Conservation (phyloP, 2,113 vertebrate genomes). For the Bujurquina vittata region DNA sequence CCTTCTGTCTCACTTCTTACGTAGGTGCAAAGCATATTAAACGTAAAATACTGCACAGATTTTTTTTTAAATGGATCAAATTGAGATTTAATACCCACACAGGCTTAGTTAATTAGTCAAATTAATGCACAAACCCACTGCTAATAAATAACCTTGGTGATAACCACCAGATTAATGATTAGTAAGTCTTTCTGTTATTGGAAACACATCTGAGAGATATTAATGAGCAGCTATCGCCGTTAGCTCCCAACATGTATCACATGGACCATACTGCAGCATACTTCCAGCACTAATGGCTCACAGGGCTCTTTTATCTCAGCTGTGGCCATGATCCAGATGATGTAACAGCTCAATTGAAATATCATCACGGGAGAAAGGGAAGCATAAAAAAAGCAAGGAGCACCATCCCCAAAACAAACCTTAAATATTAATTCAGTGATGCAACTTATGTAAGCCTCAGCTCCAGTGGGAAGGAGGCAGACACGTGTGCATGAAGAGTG, state of each 20-base stretch:
- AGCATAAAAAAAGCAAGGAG: slow-evolving; percentile 49
- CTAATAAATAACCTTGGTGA: slow-evolving; percentile 18
- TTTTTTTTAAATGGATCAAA: neutral
- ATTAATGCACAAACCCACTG: slow-evolving; percentile 12
- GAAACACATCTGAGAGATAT: slow-evolving; percentile 59
- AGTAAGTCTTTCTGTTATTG: slow-evolving; percentile 38
- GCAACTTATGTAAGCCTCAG: slow-evolving; percentile 71
- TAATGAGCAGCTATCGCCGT: slow-evolving; percentile 57
- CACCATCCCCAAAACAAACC: slow-evolving; percentile 61
- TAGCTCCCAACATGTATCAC: slow-evolving; percentile 56
- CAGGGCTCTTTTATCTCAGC: slow-evolving; percentile 56
- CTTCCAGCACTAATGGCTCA: slow-evolving; percentile 50
- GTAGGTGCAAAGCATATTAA: neutral
- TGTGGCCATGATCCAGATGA: slow-evolving; percentile 68
- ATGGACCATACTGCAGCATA: slow-evolving; percentile 53
- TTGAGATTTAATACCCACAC: neutral
- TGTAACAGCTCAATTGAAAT: slow-evolving; percentile 70
- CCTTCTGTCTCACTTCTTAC: neutral
- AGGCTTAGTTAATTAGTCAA: slow-evolving; percentile 20
- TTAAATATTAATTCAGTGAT: slow-evolving; percentile 75
- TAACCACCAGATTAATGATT: slow-evolving; percentile 45
- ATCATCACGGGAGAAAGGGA: slow-evolving; percentile 51
- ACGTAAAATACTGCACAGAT: neutral
- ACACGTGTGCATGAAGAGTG: slow-evolving; percentile 18
- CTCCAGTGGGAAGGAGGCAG: slow-evolving; percentile 33